These are phyloP conservation scores for Ciconia maguari DNA, from an alignment of 2,113 vertebrate genomes.

Conservation along the genomic window DNA sequence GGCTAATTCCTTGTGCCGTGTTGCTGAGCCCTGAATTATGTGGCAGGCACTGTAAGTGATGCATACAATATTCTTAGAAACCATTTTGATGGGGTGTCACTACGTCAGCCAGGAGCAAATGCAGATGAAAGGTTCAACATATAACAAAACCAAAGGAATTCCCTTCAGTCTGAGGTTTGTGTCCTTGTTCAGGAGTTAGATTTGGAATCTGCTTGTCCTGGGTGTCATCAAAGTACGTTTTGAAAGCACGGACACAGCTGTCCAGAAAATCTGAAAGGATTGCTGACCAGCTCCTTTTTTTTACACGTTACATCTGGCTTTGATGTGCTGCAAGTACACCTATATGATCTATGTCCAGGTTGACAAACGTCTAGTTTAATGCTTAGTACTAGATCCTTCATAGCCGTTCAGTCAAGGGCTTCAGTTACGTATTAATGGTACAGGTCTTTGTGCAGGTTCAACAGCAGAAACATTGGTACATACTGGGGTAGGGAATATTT, in stretches of 20 bases:
- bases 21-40: not conserved
- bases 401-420: not conserved
- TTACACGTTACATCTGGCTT: not conserved
- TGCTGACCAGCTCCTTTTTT: not conserved
- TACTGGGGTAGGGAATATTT: not conserved
- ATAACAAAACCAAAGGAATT: not conserved
- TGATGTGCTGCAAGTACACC: not conserved
- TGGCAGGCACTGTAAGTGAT: not conserved
- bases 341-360: not conserved
- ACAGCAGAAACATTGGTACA: not conserved
- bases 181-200: not conserved
- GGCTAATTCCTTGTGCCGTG: not conserved
- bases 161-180: not conserved
- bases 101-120: not conserved
- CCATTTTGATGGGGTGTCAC: not conserved
- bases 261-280: not conserved
- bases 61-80: not conserved
- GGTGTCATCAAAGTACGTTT: not conserved
- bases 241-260: not conserved
- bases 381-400: not conserved
- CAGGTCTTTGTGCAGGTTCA: not conserved
- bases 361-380: not conserved
- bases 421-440: not conserved
- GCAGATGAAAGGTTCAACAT: not conserved
- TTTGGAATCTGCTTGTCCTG: not conserved